Base-by-base conservation (phyloP, 2,888 invertebrate genomes). In the Rhagonycha lutea region DNA sequence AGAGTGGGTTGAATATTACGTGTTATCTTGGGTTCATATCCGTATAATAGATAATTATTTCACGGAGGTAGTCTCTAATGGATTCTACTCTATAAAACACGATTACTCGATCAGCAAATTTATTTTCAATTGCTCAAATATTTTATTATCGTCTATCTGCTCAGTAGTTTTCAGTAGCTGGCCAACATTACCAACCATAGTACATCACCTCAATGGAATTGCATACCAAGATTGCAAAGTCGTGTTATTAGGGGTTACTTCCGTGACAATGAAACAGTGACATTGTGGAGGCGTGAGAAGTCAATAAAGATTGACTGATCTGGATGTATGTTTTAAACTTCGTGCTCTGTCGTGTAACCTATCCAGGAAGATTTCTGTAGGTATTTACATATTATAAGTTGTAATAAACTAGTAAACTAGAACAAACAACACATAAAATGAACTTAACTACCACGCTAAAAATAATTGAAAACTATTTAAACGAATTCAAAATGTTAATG, bases 21-120 rank as follows among this genome's bases (percentile, higher is more conserved):
- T 72, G 78, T 74, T 79, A 79, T 76, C 79, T 80, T 78, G 75
- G 73, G 77, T 77, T 79, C 78, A 78, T 75, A 80, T 81, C 80
- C 81, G 79, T 78, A 80, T 80, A 79, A 77, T 74, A 80, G 79
- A 76, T 76, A 78, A 78, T 63, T 73, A 76, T 61, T 73, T 73
- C 73, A 68, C 61, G 14, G 69, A 72, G 69, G 72, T 68, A 68
- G 29, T 23, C 47, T 63, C 61, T 71, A 47, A 24, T 24, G n/a
- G 63, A 65, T 62, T 32, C 23, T 71, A 4, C n/a, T 26, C 32
- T 4, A 32, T 12, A 71, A 63, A 32, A 47, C 47, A 47, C n/a
- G 47, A n/a, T 47, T n/a, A 47, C 47, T 47, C 47, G n/a, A 47
- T 47, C 47, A n/a, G n/a, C n/a, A 47, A 47, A 47, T 47, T 47